phyloP scores from a whole-genome alignment of 2,113 vertebrate genomes.

The Poicephalus meyeri region DNA sequence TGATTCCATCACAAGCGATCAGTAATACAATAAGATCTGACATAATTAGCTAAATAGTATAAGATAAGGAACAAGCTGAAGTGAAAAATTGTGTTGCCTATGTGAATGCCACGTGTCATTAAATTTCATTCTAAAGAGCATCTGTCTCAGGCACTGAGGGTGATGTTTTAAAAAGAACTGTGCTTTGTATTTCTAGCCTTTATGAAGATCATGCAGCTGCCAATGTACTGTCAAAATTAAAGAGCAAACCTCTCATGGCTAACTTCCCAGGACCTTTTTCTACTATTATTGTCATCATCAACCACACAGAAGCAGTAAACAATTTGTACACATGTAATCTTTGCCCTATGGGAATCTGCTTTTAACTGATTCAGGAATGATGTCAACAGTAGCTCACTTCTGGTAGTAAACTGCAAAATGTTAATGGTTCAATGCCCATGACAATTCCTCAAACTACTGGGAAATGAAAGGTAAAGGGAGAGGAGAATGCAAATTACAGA shows the following conservation, averaged over 20 bases:
- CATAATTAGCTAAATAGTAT: not conserved
- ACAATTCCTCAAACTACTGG: not conserved
- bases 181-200: not conserved
- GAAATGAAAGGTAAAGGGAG: not conserved
- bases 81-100: not conserved
- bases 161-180: not conserved
- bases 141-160: not conserved
- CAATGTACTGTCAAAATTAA: constrained; percentile 3
- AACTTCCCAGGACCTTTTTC: not conserved
- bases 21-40: not conserved
- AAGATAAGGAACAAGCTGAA: not conserved
- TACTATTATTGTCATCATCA: not conserved
- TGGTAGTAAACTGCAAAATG: not conserved
- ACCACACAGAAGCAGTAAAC: not conserved
- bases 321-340: not conserved
- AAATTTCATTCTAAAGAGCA: not conserved
- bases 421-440: not conserved
- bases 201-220: not conserved
- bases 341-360: not conserved
- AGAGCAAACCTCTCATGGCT: not conserved
- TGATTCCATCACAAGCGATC: not conserved
- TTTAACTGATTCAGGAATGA: not conserved
- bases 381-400: not conserved
- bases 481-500: not conserved
- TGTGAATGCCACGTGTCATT: not conserved